These are phyloP conservation scores for Bombus ignitus DNA, from an alignment of 1,140 invertebrate species.

Conservation along the genomic window DNA sequence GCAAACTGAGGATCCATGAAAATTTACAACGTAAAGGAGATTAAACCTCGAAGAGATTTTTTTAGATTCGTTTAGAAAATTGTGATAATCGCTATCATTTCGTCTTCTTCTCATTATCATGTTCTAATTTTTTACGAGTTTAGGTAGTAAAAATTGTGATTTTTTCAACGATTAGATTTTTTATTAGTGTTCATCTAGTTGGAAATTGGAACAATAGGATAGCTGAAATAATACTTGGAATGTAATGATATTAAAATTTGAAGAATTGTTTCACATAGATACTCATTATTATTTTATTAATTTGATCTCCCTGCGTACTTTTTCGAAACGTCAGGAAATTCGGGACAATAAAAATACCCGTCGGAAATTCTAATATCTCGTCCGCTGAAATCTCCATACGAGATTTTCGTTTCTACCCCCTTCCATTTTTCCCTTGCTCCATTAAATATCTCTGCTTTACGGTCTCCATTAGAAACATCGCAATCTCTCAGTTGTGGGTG, in stretches of 20 bases:
- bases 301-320: not conserved
- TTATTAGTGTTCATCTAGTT: no score
- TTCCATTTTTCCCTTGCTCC: not conserved
- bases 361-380: not conserved
- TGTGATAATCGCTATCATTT: not conserved
- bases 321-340: not conserved
- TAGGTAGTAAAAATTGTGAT: no score
- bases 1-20: no score
- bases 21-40: not conserved
- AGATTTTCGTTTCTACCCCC: not conserved
- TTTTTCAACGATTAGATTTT: no score
- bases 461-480: conserved; percentile 33
- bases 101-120: not conserved
- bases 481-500: conserved; percentile 19
- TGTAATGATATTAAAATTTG: no score
- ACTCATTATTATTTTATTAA: no score
- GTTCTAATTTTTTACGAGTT: no score
- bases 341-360: not conserved
- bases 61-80: not conserved
- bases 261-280: no score
- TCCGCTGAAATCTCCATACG: not conserved
- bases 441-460: conserved; percentile 42
- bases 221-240: no score
- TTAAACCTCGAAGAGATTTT: not conserved
- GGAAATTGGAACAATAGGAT: no score